Percentiles rank a stretch among this genome's conserved stretches.
Conservation (phyloP, 1,140 invertebrate genomes). For the Drosophila bocki region DNA sequence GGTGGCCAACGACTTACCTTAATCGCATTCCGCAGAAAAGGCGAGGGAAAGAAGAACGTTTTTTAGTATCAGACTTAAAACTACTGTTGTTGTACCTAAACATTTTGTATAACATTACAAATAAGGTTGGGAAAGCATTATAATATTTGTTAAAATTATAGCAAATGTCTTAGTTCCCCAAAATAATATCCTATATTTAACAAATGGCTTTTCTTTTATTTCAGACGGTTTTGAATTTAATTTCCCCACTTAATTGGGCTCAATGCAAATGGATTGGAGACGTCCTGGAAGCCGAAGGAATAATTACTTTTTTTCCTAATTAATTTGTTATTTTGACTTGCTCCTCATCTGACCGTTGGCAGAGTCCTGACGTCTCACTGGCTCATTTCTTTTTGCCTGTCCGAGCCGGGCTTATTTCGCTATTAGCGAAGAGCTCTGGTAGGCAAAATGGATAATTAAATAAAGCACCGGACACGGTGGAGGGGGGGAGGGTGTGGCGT, state of each 20-base stretch:
- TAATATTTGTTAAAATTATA: not conserved
- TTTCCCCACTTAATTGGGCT: constrained; percentile 45
- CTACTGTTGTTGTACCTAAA: not conserved
- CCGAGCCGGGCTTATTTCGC: constrained; percentile 50
- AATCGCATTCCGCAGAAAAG: constrained; percentile 3
- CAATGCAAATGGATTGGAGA: constrained; percentile 43
- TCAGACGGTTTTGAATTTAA: constrained; percentile 21
- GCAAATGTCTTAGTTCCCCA: not conserved
- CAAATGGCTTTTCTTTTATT: not conserved
- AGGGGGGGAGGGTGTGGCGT: constrained; percentile 4
- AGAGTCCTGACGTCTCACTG: constrained; percentile 8
- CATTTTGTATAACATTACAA: no score
- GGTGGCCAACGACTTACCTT: constrained; percentile 15
- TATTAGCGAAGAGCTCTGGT: constrained; percentile 57
- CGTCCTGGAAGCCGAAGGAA: constrained; percentile 25
- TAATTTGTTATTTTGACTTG: constrained; percentile 78
- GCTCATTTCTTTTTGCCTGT: constrained; percentile 37
- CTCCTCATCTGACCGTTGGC: constrained; percentile 44
- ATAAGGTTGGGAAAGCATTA: not conserved
- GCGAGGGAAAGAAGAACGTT: no score
- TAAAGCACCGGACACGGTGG: constrained; percentile 26
- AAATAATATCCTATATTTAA: not conserved
- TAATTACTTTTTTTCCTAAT: constrained; percentile 77
- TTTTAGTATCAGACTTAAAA: not conserved
- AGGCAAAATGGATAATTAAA: constrained; percentile 73